phyloP scores from a whole-genome alignment of 2,888 invertebrate species.

The Drosophila kambysellisi region DNA sequence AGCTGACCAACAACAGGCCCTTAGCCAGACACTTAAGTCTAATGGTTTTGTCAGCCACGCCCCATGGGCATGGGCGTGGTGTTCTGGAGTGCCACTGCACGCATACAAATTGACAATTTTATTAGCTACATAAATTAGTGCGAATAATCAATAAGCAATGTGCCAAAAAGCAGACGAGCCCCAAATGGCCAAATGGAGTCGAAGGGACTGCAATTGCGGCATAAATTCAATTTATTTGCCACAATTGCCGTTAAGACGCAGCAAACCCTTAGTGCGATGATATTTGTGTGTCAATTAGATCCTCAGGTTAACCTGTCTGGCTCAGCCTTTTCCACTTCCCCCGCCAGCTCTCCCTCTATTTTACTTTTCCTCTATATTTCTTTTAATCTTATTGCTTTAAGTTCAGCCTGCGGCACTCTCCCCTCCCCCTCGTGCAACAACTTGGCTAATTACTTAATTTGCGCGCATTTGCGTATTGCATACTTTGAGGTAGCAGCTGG shows the following conservation, averaged over 20 bases:
- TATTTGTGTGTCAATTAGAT: constrained; percentile 65
- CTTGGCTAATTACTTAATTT: constrained; percentile 70
- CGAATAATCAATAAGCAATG: constrained; percentile 81
- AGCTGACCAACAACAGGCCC: constrained; percentile 34
- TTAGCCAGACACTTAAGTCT: constrained; percentile 74
- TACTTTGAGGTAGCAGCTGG: constrained; percentile 15
- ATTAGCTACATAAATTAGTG: constrained; percentile 79
- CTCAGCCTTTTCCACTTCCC: background rate
- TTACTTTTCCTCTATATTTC: constrained; percentile 7
- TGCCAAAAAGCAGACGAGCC: constrained; percentile 66
- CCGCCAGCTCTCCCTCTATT: no score
- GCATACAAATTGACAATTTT: constrained; percentile 82
- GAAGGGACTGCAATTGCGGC: constrained; percentile 29
- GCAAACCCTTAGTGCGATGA: constrained; percentile 29
- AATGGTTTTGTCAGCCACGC: constrained; percentile 70
- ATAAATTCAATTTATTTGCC: constrained; percentile 75
- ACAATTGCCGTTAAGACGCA: constrained; percentile 49
- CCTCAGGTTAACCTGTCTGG: background rate
- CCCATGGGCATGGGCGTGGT: constrained; percentile 13
- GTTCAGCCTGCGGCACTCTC: constrained; percentile 3
- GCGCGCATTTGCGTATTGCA: constrained; percentile 51
- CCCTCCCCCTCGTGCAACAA: constrained; percentile 11
- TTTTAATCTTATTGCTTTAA: constrained; percentile 40
- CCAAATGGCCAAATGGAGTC: background rate
- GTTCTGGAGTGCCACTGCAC: constrained; percentile 43